Conservation (phyloP, 2,797 vertebrate species). For the Neosilurus hyrtlii region DNA sequence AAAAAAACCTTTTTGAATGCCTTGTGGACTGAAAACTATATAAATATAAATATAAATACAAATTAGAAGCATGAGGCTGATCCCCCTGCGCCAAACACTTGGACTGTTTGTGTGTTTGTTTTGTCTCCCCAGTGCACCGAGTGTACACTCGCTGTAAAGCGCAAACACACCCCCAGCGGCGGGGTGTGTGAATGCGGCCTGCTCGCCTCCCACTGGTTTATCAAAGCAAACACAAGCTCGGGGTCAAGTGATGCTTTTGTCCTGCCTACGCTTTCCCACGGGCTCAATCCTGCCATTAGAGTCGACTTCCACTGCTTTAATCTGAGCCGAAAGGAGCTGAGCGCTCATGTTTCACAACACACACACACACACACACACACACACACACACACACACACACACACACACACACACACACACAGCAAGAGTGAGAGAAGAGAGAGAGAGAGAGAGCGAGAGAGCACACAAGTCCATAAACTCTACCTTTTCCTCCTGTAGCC, state of each 20-base stretch:
- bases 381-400: slow-evolving; percentile 27
- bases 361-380: slow-evolving; percentile 20
- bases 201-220: slow-evolving; percentile 82
- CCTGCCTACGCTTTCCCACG: slow-evolving; percentile 86
- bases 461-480: slow-evolving; percentile 32
- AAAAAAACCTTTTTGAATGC: too few relatives aligned
- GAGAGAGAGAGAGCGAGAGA: slow-evolving; percentile 21
- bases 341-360: slow-evolving; percentile 61
- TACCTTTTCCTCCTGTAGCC: slow-evolving; percentile 90
- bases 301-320: slow-evolving; percentile 84
- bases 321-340: slow-evolving; percentile 71
- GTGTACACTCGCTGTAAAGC: slow-evolving; percentile 77
- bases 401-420: neutral
- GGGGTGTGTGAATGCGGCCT: slow-evolving; percentile 77
- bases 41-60: too few relatives aligned
- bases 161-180: slow-evolving; percentile 77
- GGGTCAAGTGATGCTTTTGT: slow-evolving; percentile 93
- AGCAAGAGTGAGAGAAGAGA: slow-evolving; percentile 33
- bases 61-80: neutral
- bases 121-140: slow-evolving; percentile 72
- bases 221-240: slow-evolving; percentile 91
- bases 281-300: slow-evolving; percentile 86
- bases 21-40: too few relatives aligned
- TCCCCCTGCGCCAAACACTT: slow-evolving; percentile 42
- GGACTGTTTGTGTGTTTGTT: slow-evolving; percentile 73